phyloP scores from a whole-genome alignment of 1,140 invertebrate species.

The Drosophila leontia region DNA sequence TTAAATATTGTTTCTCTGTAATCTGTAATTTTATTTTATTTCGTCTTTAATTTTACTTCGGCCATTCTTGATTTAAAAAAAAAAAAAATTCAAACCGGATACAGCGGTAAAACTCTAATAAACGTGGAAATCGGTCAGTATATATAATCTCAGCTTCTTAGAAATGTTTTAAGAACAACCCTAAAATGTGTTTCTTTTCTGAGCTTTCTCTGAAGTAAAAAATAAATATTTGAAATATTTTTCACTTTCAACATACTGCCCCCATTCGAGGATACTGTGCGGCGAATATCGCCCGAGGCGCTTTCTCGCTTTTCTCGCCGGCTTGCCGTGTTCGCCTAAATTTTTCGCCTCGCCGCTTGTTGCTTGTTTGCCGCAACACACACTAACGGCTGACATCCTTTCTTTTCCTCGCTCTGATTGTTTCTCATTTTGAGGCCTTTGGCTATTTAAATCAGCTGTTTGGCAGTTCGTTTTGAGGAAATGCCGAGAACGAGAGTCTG shows the following conservation, averaged over 20 bases:
- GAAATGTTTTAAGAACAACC: no score
- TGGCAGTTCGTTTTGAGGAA: slow-evolving; percentile 23
- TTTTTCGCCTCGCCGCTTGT: slow-evolving; percentile 64
- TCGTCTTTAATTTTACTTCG: no score
- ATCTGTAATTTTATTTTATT: no score
- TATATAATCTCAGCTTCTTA: no score
- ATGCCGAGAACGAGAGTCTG: slow-evolving; percentile 44
- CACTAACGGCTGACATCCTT: slow-evolving; percentile 15
- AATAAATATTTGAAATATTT: no score
- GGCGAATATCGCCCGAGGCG: slow-evolving; percentile 35
- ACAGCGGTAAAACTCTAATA: no score
- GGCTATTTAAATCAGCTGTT: slow-evolving; percentile 67
- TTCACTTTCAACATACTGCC: background rate
- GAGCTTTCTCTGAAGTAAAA: no score
- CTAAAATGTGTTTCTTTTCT: no score
- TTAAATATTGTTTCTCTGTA: no score
- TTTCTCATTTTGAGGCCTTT: slow-evolving; percentile 27
- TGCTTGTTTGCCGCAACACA: slow-evolving; percentile 52
- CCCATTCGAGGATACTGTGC: slow-evolving; percentile 26
- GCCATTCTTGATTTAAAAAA: no score
- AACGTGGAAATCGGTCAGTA: no score
- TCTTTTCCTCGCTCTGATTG: slow-evolving; percentile 23
- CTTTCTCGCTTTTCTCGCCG: slow-evolving; percentile 49
- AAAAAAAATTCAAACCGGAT: no score
- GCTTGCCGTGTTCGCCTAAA: slow-evolving; percentile 28